These are phyloP conservation scores for Dryobotodes eremita DNA, from an alignment of 2,888 invertebrate species.

Conservation along the genomic window DNA sequence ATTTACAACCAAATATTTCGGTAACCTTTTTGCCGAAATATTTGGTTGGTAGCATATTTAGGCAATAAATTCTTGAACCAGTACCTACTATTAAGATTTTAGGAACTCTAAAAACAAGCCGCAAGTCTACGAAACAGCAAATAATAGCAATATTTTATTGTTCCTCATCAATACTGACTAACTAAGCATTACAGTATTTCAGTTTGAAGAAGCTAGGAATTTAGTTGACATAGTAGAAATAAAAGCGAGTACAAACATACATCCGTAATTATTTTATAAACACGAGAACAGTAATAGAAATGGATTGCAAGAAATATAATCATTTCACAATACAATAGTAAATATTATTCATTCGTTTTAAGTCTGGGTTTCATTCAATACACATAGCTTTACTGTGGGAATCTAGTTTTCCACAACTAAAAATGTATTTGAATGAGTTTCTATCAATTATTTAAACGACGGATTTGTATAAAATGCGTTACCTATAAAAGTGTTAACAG, in stretches of 20 bases:
- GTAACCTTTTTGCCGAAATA: background rate
- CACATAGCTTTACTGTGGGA: background rate
- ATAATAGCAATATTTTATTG: background rate
- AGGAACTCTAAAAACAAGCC: background rate
- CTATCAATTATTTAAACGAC: background rate
- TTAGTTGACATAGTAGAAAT: constrained; percentile 5
- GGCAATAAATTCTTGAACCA: background rate
- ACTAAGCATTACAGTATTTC: background rate
- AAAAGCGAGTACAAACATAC: background rate
- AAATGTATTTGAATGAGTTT: background rate
- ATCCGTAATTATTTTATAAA: background rate
- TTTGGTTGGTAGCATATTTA: background rate
- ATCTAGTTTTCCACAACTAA: background rate
- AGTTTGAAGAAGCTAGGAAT: background rate
- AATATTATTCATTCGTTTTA: background rate
- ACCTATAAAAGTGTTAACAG: background rate
- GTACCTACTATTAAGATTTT: background rate
- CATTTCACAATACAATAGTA: background rate
- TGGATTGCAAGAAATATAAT: constrained; percentile 2
- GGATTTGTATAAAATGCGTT: background rate
- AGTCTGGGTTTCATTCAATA: background rate
- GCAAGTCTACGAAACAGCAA: background rate
- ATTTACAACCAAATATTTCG: too few species aligned
- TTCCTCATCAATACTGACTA: background rate
- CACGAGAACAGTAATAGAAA: background rate